A percentile compares a stretch with the other conserved stretches of the same genome.
phyloP scores from a whole-genome alignment of 2,797 vertebrate species.

The Hoplostethus atlanticus region DNA sequence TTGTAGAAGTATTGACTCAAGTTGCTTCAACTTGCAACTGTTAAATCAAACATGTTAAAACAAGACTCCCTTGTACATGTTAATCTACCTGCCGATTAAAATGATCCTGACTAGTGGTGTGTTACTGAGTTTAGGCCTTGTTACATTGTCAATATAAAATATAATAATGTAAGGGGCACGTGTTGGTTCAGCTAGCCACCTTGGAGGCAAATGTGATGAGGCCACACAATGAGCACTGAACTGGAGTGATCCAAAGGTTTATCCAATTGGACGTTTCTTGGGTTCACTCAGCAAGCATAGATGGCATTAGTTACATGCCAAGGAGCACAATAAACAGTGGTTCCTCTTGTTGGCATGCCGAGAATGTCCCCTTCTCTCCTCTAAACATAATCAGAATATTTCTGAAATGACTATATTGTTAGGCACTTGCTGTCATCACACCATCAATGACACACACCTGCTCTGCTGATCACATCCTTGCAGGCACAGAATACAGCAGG shows the following conservation, averaged over 20 bases:
- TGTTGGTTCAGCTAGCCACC: slow-evolving; percentile 24
- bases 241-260: slow-evolving; percentile 48
- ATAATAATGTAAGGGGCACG: slow-evolving; percentile 17
- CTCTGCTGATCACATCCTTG: slow-evolving; percentile 10
- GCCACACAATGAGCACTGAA: slow-evolving; percentile 33
- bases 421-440: neutral
- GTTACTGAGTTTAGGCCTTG: slow-evolving; percentile 9
- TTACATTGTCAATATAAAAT: neutral
- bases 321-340: slow-evolving; percentile 47
- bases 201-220: slow-evolving; percentile 45
- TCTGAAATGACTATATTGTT: slow-evolving; percentile 21
- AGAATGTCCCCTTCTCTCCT: slow-evolving; percentile 23
- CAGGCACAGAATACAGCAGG: neutral
- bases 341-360: slow-evolving; percentile 37
- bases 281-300: slow-evolving; percentile 64
- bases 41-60: slow-evolving; percentile 41
- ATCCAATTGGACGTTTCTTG: slow-evolving; percentile 54
- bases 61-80: slow-evolving; percentile 4
- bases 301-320: slow-evolving; percentile 72
- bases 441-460: slow-evolving; percentile 22
- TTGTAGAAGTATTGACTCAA: slow-evolving; percentile 44
- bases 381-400: slow-evolving; percentile 51
- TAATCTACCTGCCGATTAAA: slow-evolving; percentile 49
- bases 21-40: slow-evolving; percentile 70
- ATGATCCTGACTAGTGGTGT: slow-evolving; percentile 42